phyloP scores from a whole-genome alignment of 1,140 invertebrate genomes.

The Plodia interpunctella region DNA sequence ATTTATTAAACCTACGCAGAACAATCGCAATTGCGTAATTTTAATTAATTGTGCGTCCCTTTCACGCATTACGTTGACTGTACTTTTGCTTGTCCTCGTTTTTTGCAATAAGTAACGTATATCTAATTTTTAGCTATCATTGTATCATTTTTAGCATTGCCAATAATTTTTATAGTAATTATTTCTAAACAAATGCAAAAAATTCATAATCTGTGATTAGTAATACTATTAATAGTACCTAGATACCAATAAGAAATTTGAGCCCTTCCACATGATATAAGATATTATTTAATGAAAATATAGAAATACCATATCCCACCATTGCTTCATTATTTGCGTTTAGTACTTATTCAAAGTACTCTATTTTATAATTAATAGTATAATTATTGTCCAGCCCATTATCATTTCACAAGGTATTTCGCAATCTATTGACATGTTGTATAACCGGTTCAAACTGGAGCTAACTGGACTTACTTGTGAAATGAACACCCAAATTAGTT shows the following conservation, averaged over 20 bases:
- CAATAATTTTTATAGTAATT: too few relatives aligned
- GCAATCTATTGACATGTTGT: constrained; percentile 30
- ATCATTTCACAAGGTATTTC: constrained; percentile 36
- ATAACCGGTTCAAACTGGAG: constrained; percentile 27
- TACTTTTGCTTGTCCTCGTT: not conserved
- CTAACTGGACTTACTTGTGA: constrained; percentile 10
- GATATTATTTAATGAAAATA: too few relatives aligned
- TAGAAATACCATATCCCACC: too few relatives aligned
- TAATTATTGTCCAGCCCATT: constrained; percentile 6
- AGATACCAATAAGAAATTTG: too few relatives aligned
- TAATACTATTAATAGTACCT: too few relatives aligned
- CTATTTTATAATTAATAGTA: not conserved
- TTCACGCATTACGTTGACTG: not conserved
- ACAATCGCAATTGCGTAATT: constrained; percentile 21
- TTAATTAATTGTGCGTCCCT: constrained; percentile 17
- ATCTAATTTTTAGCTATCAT: too few relatives aligned
- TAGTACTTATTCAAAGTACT: too few relatives aligned
- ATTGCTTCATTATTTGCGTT: too few relatives aligned
- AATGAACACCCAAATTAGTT: constrained; percentile 3
- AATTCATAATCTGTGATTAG: too few relatives aligned
- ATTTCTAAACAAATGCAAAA: too few relatives aligned
- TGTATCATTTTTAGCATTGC: too few relatives aligned
- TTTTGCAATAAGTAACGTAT: not conserved
- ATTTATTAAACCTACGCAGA: constrained; percentile 23
- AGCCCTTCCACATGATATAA: too few relatives aligned